These are phyloP conservation scores for Sialis fuliginosa DNA, from an alignment of 2,888 invertebrate genomes.

Conservation along the genomic window DNA sequence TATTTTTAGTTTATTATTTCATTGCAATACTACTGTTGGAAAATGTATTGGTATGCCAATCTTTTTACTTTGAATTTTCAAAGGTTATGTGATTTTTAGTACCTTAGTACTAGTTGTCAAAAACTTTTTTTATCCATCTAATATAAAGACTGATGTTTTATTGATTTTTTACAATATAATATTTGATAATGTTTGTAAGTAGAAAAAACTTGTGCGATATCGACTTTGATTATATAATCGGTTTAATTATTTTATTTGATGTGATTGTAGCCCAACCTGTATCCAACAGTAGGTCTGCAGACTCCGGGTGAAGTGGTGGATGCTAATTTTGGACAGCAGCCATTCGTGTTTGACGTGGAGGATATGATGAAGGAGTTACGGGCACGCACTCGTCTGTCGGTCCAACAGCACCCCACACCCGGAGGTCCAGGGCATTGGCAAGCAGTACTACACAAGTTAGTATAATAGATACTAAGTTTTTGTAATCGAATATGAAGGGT, in stretches of 20 bases:
- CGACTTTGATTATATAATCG: too few relatives aligned
- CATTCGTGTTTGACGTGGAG: conserved; percentile 94
- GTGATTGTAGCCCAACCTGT: conserved; percentile 37
- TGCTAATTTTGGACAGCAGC: conserved; percentile 95
- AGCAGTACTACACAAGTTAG: conserved; percentile 76
- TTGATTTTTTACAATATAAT: too few relatives aligned
- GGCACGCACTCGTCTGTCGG: conserved; percentile 62
- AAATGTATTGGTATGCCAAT: too few relatives aligned
- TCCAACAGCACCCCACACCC: conserved; percentile 74
- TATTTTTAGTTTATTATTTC: too few relatives aligned
- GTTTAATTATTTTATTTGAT: background rate
- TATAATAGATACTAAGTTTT: conserved; percentile 1
- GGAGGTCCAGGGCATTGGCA: conserved; percentile 85
- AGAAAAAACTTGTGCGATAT: too few relatives aligned
- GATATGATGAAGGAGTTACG: conserved; percentile 90
- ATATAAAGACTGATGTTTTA: too few relatives aligned
- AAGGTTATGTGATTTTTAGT: background rate
- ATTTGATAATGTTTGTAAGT: too few relatives aligned
- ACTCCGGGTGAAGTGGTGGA: conserved; percentile 97
- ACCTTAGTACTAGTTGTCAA: background rate
- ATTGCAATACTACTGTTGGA: too few relatives aligned
- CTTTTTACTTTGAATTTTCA: background rate
- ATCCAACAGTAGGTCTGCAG: conserved; percentile 96
- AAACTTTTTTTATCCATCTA: background rate
- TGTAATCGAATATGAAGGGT: too few relatives aligned